Evolutionary conservation across 2,888 invertebrate species (phyloP).

Genomic region (Venusia cambrica): DNA sequence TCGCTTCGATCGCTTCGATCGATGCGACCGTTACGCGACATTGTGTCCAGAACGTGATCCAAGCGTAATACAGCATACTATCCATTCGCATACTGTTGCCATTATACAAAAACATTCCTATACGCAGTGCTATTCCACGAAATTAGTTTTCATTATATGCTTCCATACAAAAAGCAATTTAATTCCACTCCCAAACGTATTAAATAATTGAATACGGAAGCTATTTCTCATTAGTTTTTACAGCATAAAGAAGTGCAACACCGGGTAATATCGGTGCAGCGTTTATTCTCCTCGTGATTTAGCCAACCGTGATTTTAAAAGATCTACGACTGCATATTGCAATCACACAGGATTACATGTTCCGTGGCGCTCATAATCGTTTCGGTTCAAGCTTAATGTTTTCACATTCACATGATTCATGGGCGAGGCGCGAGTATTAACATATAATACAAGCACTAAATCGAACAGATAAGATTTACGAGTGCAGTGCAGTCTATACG

Average conservation of each 20-base stretch:
- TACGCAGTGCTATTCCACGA: slow-evolving; percentile 24
- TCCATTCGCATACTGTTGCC: slow-evolving; percentile 50
- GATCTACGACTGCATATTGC: slow-evolving; percentile 37
- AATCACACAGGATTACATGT: slow-evolving; percentile 53
- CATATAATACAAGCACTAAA: slow-evolving; percentile 11
- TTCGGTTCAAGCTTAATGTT: slow-evolving; percentile 40
- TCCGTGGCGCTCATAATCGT: slow-evolving; percentile 53
- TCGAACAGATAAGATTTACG: slow-evolving; percentile 10
- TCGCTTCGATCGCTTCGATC: too few species aligned
- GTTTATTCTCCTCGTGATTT: slow-evolving; percentile 22
- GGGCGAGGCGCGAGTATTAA: slow-evolving; percentile 21
- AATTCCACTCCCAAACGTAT: slow-evolving; percentile 16
- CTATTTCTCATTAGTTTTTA: slow-evolving; percentile 19
- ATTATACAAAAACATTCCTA: slow-evolving; percentile 23
- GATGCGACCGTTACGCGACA: slow-evolving; percentile 59
- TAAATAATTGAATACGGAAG: slow-evolving; percentile 19
- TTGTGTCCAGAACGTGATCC: slow-evolving; percentile 64
- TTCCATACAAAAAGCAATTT: slow-evolving; percentile 18
- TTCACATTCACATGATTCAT: slow-evolving; percentile 41
- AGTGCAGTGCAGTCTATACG: slow-evolving; percentile 5
- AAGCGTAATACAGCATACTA: slow-evolving; percentile 47
- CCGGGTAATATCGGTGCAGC: slow-evolving; percentile 10
- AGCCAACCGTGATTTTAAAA: slow-evolving; percentile 35
- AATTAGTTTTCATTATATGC: slow-evolving; percentile 30
- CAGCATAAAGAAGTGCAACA: slow-evolving; percentile 4